Percentiles rank a stretch among this genome's conserved stretches.
Conservation (phyloP, 2,113 vertebrate species). For the Crotophaga sulcirostris region DNA sequence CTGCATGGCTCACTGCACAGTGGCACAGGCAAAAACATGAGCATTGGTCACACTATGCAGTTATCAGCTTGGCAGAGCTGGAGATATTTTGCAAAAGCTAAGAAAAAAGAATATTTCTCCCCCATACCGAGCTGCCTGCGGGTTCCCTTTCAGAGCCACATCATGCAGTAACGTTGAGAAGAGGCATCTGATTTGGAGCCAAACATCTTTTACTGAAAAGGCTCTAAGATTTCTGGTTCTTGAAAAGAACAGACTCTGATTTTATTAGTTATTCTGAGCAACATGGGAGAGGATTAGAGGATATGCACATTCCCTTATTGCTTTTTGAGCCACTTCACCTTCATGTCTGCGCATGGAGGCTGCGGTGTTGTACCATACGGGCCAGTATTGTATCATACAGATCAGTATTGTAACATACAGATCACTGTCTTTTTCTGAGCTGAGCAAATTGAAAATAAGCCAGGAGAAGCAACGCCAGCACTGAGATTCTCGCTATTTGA, state of each 20-base stretch:
- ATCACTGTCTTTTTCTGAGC: not conserved
- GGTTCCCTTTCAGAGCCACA: slow-evolving; percentile 19
- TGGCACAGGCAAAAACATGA: not conserved
- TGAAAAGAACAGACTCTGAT: not conserved
- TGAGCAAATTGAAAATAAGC: not conserved
- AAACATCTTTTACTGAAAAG: not conserved
- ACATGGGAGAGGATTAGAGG: not conserved
- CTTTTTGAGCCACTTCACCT: not conserved
- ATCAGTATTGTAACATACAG: not conserved
- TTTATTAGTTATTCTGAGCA: not conserved
- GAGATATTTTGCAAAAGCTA: not conserved
- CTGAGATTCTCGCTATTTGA: not conserved
- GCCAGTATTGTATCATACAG: not conserved
- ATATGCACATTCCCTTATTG: not conserved
- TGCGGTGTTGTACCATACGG: not conserved
- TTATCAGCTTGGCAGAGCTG: slow-evolving; percentile 14
- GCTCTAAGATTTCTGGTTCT: not conserved
- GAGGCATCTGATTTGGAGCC: not conserved
- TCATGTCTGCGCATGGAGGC: accelerated
- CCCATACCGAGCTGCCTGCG: not conserved
- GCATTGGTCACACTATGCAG: not conserved
- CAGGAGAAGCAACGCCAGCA: not conserved
- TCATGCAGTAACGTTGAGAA: not conserved
- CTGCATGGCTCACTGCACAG: not conserved
- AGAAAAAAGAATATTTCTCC: not conserved